Base-by-base conservation (phyloP, 2,888 invertebrate species). In the Cerceris ruficornis region DNA sequence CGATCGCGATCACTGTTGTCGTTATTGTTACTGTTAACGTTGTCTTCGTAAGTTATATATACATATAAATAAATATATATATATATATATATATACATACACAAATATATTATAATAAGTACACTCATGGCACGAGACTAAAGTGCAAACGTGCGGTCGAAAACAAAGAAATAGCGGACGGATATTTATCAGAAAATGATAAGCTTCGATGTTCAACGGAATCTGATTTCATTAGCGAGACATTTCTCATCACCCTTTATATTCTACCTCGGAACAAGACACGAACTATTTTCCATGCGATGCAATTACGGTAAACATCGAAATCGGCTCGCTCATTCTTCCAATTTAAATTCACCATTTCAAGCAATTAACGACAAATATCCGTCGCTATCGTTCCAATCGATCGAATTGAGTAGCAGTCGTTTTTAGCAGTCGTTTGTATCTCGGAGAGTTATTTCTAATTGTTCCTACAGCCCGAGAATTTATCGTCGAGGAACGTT, bases 21-120 rank as follows among this genome's bases (percentile, higher is more conserved):
- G 86, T 88, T 88, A 89, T 88, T 88, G 89, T 90, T 88, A 87
- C 85, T 87, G 87, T 88, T 88, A 84, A 85, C 81, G 85, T 87
- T 86, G 80, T 73, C 82, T 60, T 76, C 60, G 78, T 78, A 75
- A 84, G 84, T 80, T 74, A 84, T 79, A 78, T 65, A 76, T 69
- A 71, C 70, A 68, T 64, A 69, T 17, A 69, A 43, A 74, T 43
- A 58, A n/a, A 61, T n/a, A 50, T 28, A 61, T 61, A 43, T 46
- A 71, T 41, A 43, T 46, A 71, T 41, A 49, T 2, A 41, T 54
- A 69, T n/a, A 13, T 39, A 69, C 17, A 65, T 13, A 64, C 42
- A n/a, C 57, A 60, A 13, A 49, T 41, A 42, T 46, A 50, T 14
- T 14, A 43, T 15, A 43, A 39, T 28, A 49, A 11, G 28, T n/a